Evolutionary conservation across 2,113 vertebrate species (phyloP), one percentile per base, ranked within the genome.

Genomic region (Amphiprion ocellaris): DNA sequence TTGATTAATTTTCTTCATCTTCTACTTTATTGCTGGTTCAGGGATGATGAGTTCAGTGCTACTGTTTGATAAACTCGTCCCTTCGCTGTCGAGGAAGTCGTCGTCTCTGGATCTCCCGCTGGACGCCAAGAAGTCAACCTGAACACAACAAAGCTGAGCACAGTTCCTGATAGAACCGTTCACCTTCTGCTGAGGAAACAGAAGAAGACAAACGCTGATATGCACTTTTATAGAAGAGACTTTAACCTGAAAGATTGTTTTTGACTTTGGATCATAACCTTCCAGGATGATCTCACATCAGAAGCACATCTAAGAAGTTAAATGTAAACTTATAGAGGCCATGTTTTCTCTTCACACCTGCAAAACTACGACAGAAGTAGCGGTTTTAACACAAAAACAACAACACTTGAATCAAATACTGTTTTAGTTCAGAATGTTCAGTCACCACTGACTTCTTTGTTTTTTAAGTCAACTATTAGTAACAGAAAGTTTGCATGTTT

Each of bases 1-100:
- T 19, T 19, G 0, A 4, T 49, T 49, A 6, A 17, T 16, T 21
- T 0, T 23, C 26, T 9, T 4, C 23, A 0, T 11, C 7, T 54
- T 50, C 2, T 28, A 10, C 3, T 0, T 24, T 24, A 1, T 19
- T 39, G 11, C 9, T 37, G 16, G 52, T 84, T 4, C 81, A 95
- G 94, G 94, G 17, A 88, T 89, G 90, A 67, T 83, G 49, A 60
- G 55, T 49, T 95, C 95, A 0, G 85, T 94, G 83, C 80, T 95
- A 82, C 83, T 95, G 65, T 93, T 83, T 21, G 91, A 94, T 39
- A 81, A 84, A 84, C 7, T 91, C 37, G 19, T 77, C 21, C 79
- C 87, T 2, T 30, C 37, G 16, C 26, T 92, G 58, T 55, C 10
- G 4, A 52, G 72, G 55, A 91, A 70, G 4, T 16, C 78, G 0